Conservation (phyloP, 2,888 invertebrate species). For the Ariolimax columbianus region DNA sequence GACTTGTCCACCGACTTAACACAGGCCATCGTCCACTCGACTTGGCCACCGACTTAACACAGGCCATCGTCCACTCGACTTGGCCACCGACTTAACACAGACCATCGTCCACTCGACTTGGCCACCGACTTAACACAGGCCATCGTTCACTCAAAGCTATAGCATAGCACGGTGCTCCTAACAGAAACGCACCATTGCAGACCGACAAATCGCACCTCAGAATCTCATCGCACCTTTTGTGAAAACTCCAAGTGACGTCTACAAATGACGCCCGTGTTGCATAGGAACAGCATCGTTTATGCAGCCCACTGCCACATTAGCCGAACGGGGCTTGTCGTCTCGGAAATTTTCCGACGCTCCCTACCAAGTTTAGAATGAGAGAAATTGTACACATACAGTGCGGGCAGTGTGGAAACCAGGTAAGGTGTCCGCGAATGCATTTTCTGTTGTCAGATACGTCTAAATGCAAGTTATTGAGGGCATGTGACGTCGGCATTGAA, state of each 20-base stretch:
- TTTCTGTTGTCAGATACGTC: conserved; percentile 52
- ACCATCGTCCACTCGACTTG: too few species aligned
- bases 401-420: conserved; percentile 72
- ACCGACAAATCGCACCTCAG: not conserved
- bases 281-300: conserved; percentile 17
- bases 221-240: not conserved
- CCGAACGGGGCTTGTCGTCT: conserved; percentile 40
- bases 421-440: conserved; percentile 53
- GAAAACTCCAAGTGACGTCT: not conserved
- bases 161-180: too few species aligned
- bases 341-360: conserved; percentile 52
- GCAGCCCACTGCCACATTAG: conserved; percentile 25
- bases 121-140: too few species aligned
- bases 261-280: conserved; percentile 2
- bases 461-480: not conserved
- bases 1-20: too few species aligned
- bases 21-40: too few species aligned
- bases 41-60: too few species aligned
- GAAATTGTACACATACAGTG: conserved; percentile 72
- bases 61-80: too few species aligned
- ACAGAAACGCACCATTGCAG: not conserved
- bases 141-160: too few species aligned
- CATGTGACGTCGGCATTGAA: not conserved
- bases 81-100: too few species aligned
- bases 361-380: conserved; percentile 57